phyloP scores from a whole-genome alignment of 2,888 invertebrate genomes.

The Cryptocephalus primarius region DNA sequence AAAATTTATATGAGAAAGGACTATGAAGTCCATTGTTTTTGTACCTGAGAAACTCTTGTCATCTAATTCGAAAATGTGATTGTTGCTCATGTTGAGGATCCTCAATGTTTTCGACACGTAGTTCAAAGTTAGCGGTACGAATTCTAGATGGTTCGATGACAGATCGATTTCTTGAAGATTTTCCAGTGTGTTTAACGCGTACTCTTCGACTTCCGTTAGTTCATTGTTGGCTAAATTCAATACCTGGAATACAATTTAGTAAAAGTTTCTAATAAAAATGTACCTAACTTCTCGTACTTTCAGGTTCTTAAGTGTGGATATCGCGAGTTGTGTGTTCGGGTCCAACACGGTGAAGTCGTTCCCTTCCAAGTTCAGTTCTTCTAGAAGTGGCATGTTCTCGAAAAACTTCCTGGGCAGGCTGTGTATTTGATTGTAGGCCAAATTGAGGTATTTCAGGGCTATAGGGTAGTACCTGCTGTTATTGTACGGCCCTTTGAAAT shows the following conservation, averaged over 20 bases:
- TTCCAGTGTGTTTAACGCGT: constrained; percentile 41
- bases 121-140: constrained; percentile 47
- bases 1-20: not conserved
- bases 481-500: constrained; percentile 56
- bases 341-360: constrained; percentile 53
- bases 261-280: not conserved
- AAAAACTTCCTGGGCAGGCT: constrained; percentile 51
- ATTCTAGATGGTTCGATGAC: constrained; percentile 47
- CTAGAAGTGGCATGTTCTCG: constrained; percentile 51
- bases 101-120: constrained; percentile 44
- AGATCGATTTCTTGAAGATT: constrained; percentile 47
- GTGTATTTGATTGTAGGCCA: constrained; percentile 53
- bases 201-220: constrained; percentile 44
- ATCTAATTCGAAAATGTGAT: constrained; percentile 46
- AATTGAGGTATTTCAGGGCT: constrained; percentile 46
- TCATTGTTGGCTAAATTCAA: constrained; percentile 41
- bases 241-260: constrained; percentile 16
- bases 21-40: not conserved
- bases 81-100: constrained; percentile 49
- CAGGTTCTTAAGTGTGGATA: constrained; percentile 43
- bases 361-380: constrained; percentile 48
- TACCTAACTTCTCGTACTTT: constrained; percentile 36
- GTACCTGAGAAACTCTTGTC: constrained; percentile 51
- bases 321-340: constrained; percentile 45
- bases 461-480: constrained; percentile 45